Evolutionary conservation across 2,113 vertebrate genomes (phyloP), one percentile per base, ranked within the genome.

Genomic region (Bothrops jararaca): DNA sequence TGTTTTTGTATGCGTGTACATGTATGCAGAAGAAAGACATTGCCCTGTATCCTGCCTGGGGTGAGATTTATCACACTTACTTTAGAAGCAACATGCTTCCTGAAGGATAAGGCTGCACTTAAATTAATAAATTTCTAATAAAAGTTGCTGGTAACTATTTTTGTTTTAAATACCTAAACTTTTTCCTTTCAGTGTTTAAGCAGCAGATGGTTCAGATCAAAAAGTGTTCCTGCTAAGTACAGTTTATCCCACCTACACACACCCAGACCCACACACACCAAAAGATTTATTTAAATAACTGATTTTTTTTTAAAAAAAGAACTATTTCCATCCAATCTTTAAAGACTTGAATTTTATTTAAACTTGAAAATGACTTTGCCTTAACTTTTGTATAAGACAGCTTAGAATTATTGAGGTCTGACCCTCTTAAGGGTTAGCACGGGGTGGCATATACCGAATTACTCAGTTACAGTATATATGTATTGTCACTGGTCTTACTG

Each of bases 271-370:
- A n/a, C 13, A 64, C 26, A 64, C 60, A 29, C 60, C 60, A 95
- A 96, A 98, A 96, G 98, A 97, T 97, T 98, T 98, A 96, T 98
- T 97, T 97, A 98, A 98, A 98, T 97, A 95, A 94, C 97, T 97
- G 97, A 97, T 97, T 97, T 97, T 96, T 97, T 97, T 96, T 64
- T 22, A 58, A 26, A 60, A n/a, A 96, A 96, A 97, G 96, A 98
- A 97, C 97, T 96, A 98, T 98, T 98, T 99, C 98, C 98, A 99
- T 99, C 98, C 98, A 98, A 98, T 99, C 98, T 99, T 99, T 98
- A 98, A 99, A 99, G 98, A 99, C 99, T 99, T 99, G 99, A 99
- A 99, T 99, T 99, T 99, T 98, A 99, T 99, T 99, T 99, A 99
- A 99, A 99, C 98, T 99, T 99, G 99, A 99, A 99, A 98, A 99